Base-by-base conservation (phyloP, 2,888 invertebrate species). In the Emmelina monodactyla region DNA sequence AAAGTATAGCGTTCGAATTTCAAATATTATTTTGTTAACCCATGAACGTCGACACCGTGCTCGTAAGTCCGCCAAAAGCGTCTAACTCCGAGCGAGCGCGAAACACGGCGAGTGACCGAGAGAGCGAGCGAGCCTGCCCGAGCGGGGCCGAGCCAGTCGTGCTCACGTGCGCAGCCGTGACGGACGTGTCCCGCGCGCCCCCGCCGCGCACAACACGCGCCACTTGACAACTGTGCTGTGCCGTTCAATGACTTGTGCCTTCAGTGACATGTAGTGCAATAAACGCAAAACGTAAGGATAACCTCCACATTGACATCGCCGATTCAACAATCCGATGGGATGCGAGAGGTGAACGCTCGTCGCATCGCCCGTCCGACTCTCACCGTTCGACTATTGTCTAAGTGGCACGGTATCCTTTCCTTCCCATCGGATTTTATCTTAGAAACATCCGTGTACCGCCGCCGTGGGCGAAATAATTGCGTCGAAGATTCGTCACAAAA, bases 331-430 rank as follows among this genome's bases (percentile, higher is more conserved):
- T 58, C 53, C 54, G 52, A 49, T 62, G 68, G 65, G 69, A 68
- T 71, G 63, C 58, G 65, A 73, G 70, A 76, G 78, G 78, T 78
- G 71, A 79, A 79, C 62, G 78, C 67, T 76, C 78, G 73, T 73
- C 73, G 63, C 64, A 61, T 66, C 71, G 73, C 71, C 73, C 76
- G 25, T 11, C 72, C 72, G 68, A 70, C 76, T 76, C 76, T 73
- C 78, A 68, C 75, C 70, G 68, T 64, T 64, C 53, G 11, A 66
- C 69, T 75, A 78, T 78, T 78, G 78, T 79, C 73, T 75, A 69
- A 73, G 71, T 72, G 76, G 71, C 66, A 64, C 72, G 72, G 75
- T 70, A 73, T 78, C 78, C 75, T 75, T 25, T 11, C 73, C 78
- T 76, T 73, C 69, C 66, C 73, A 73, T 69, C 68, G 68, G 65